Evolutionary conservation across 1,140 invertebrate genomes (phyloP).

Genomic region (Zelostemma sp.): DNA sequence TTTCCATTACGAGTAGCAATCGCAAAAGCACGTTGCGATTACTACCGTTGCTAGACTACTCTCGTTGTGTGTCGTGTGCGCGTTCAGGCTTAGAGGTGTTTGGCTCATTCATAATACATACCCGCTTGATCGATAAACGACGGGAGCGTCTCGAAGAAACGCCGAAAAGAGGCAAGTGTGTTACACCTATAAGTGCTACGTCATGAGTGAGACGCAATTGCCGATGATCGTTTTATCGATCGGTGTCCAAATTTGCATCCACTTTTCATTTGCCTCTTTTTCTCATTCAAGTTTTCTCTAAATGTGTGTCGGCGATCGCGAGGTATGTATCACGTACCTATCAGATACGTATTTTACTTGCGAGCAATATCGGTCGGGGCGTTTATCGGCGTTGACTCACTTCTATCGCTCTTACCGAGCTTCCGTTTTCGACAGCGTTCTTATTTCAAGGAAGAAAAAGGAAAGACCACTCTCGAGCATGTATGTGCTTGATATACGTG

Average conservation of each 20-base stretch:
- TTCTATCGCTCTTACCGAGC: background rate
- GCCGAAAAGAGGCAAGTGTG: background rate
- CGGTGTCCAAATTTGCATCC: background rate
- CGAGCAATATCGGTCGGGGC: background rate
- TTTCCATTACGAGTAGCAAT: slow-evolving; percentile 4
- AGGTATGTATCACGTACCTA: background rate
- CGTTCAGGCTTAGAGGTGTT: no score
- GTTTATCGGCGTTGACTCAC: background rate
- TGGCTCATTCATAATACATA: no score
- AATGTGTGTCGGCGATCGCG: background rate
- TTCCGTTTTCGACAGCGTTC: background rate
- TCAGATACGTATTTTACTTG: no score
- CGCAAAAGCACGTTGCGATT: background rate
- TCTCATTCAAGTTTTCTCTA: no score
- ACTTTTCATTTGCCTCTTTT: background rate
- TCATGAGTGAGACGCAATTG: no score
- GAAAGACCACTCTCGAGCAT: background rate
- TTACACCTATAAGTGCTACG: background rate
- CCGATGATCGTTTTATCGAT: background rate
- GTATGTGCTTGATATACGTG: background rate
- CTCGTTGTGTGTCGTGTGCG: no score
- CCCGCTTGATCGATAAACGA: background rate
- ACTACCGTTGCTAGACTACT: no score
- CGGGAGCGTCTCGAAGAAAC: background rate
- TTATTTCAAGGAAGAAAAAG: background rate